Percentiles rank a stretch among this genome's conserved stretches.
These are phyloP conservation scores for Trididemnum nubilum DNA, from an alignment of 23 tunicate genomes.

Conservation along the genomic window DNA sequence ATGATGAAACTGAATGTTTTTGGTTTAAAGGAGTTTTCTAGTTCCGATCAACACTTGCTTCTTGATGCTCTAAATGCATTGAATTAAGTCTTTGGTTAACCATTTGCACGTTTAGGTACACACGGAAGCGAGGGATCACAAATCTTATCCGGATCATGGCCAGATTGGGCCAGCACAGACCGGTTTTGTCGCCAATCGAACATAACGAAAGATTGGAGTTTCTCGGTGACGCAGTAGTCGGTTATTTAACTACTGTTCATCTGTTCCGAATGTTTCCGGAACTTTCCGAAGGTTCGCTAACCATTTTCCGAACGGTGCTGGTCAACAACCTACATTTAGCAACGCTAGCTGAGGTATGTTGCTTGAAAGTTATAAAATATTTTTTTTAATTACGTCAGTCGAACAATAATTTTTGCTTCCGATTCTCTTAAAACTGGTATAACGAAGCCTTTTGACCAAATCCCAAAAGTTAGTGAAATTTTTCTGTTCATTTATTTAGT, in stretches of 20 bases:
- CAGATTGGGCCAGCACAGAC: conserved; percentile 79
- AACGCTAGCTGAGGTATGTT: conserved; percentile 72
- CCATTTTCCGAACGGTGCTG: conserved; percentile 83
- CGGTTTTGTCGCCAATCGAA: conserved; percentile 89
- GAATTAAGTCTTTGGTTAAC: too few species aligned
- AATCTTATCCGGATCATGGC: conserved; percentile 97
- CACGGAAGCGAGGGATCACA: conserved; percentile 91
- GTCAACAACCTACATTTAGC: conserved; percentile 93
- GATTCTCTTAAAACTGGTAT: too few species aligned
- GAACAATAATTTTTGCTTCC: neutral
- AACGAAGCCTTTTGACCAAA: too few species aligned
- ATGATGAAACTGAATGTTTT: too few species aligned
- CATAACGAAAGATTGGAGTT: conserved; percentile 94
- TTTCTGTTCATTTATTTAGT: too few species aligned
- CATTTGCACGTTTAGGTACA: conserved; percentile 49
- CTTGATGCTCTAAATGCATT: too few species aligned
- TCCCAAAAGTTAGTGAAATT: too few species aligned
- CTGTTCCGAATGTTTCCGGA: conserved; percentile 92
- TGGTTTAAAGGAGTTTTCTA: too few species aligned
- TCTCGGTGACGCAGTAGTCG: conserved; percentile 97
- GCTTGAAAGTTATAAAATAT: too few species aligned
- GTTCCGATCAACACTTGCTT: too few species aligned
- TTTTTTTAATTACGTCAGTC: too few species aligned
- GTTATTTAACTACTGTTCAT: conserved; percentile 77
- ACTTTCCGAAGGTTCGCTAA: conserved; percentile 92